These are phyloP conservation scores for Clunio marinus DNA, from an alignment of 2,888 invertebrate genomes.

Conservation along the genomic window DNA sequence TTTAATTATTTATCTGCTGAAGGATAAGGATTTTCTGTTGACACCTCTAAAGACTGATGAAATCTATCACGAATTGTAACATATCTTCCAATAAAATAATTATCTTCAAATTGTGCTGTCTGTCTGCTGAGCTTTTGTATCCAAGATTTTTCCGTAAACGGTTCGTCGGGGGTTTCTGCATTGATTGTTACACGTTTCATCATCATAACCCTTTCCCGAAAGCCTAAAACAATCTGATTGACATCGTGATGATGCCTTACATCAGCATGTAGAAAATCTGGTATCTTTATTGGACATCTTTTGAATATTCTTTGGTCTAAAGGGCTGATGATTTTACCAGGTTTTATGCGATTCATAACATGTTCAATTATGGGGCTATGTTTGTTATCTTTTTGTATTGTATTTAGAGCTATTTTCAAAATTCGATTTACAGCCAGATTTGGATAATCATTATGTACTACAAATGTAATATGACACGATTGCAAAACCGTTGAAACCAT, in stretches of 20 bases:
- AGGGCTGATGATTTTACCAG: conserved; percentile 47
- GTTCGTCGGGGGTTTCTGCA: conserved; percentile 42
- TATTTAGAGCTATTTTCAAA: conserved; percentile 46
- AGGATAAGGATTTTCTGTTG: too few species aligned
- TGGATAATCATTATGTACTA: conserved; percentile 85
- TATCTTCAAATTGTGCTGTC: conserved; percentile 44
- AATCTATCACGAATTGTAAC: conserved; percentile 42
- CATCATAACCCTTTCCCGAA: conserved; percentile 46
- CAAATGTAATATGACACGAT: conserved; percentile 83
- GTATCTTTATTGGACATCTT: neutral
- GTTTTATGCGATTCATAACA: conserved; percentile 72
- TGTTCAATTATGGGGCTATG: conserved; percentile 79
- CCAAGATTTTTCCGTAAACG: conserved; percentile 46
- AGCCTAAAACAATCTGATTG: conserved; percentile 42
- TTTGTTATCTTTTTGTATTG: conserved; percentile 53
- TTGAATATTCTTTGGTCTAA: neutral
- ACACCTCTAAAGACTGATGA: conserved; percentile 18
- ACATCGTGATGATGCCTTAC: conserved; percentile 41
- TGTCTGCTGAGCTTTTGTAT: conserved; percentile 44
- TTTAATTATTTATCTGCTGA: too few species aligned
- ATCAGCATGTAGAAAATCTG: conserved; percentile 40
- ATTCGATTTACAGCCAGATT: conserved; percentile 75
- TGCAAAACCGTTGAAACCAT: conserved; percentile 79
- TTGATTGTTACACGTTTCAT: conserved; percentile 46
- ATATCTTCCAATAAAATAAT: conserved; percentile 46